These are phyloP conservation scores for Eleutherodactylus coqui DNA, from an alignment of 2,797 vertebrate genomes.

Conservation along the genomic window DNA sequence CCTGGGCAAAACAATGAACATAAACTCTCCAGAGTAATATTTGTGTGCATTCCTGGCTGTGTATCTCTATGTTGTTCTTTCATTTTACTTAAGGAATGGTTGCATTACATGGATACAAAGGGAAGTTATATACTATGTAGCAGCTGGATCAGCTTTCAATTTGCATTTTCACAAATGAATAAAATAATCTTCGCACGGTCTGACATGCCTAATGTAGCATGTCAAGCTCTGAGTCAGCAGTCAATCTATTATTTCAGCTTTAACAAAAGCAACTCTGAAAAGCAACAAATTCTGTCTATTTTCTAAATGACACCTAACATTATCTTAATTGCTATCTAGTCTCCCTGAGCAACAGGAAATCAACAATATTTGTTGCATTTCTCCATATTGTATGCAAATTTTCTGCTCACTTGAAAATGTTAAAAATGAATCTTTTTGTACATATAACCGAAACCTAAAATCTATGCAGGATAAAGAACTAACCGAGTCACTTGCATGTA, in stretches of 20 bases:
- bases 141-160: neutral
- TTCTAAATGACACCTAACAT: neutral
- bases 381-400: neutral
- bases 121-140: neutral
- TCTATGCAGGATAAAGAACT: too few species aligned
- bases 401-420: neutral
- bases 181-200: neutral
- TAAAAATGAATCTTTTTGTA: neutral
- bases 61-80: too few species aligned
- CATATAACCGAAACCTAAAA: too few species aligned
- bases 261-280: neutral
- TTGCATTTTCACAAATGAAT: neutral
- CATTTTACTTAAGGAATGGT: too few species aligned
- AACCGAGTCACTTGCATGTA: too few species aligned
- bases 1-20: too few species aligned
- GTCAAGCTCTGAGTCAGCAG: slow-evolving; percentile 3
- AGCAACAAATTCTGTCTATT: neutral
- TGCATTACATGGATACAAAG: too few species aligned
- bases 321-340: neutral
- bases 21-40: too few species aligned
- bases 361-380: neutral
- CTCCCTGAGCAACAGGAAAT: neutral
- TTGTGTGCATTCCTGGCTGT: too few species aligned
- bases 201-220: neutral
- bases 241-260: neutral